phyloP scores from a whole-genome alignment of 2,888 invertebrate genomes.

The Phaedon cochleariae region DNA sequence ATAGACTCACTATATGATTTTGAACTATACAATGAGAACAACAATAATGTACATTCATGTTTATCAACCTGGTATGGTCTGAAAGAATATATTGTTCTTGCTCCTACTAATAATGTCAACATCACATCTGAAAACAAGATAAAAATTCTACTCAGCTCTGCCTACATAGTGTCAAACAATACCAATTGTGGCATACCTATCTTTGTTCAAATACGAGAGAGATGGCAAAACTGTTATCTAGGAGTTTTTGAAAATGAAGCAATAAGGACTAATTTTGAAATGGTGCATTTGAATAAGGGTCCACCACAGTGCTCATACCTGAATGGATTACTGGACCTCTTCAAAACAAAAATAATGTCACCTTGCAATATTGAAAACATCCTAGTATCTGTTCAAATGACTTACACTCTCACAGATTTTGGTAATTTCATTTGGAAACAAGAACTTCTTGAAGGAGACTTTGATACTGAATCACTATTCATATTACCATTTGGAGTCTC shows the following conservation, averaged over 20 bases:
- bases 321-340: constrained; percentile 82
- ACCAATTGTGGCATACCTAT: constrained; percentile 83
- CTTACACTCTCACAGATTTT: constrained; percentile 68
- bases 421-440: constrained; percentile 71
- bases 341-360: constrained; percentile 87
- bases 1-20: constrained; percentile 70
- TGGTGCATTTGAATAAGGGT: constrained; percentile 83
- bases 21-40: constrained; percentile 61
- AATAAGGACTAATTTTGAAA: constrained; percentile 85
- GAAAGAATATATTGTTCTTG: constrained; percentile 81
- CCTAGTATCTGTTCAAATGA: constrained; percentile 77
- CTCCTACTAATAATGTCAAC: constrained; percentile 67
- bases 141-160: constrained; percentile 82
- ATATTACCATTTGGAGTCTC: constrained; percentile 86
- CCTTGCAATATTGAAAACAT: constrained; percentile 70
- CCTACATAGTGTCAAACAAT: constrained; percentile 84
- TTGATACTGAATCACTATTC: constrained; percentile 65
- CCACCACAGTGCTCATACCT: constrained; percentile 86
- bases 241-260: constrained; percentile 83
- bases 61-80: constrained; percentile 82
- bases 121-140: constrained; percentile 76
- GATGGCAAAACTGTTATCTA: constrained; percentile 80
- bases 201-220: constrained; percentile 86
- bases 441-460: constrained; percentile 67
- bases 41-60: constrained; percentile 66